Conservation (phyloP, 2,113 vertebrate species). For the Mormyrus iriodes region DNA sequence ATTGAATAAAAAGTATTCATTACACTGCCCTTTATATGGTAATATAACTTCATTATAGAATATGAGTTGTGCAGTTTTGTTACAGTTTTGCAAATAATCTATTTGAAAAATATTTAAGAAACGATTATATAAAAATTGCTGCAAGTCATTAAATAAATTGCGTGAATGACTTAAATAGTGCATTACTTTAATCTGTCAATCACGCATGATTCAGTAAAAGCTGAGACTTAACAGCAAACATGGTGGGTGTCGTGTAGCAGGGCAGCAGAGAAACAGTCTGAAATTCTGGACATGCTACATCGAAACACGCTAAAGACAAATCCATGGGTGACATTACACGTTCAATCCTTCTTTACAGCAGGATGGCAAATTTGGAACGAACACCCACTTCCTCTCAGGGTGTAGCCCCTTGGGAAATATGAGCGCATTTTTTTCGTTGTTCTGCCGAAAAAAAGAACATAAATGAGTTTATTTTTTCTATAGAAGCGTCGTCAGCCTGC, state of each 20-base stretch:
- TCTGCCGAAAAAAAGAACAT: conserved; percentile 45
- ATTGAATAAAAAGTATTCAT: neutral
- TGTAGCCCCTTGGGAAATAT: conserved; percentile 34
- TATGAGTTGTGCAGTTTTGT: neutral
- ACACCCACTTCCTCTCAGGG: neutral
- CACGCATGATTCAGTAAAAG: neutral
- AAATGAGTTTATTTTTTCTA: neutral
- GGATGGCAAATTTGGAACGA: neutral
- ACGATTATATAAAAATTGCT: neutral
- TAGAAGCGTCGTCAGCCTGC: neutral
- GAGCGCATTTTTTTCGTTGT: conserved; percentile 43
- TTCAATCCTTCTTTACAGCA: neutral
- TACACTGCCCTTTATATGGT: neutral
- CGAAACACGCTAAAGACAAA: neutral
- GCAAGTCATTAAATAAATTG: neutral
- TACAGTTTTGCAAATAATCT: neutral
- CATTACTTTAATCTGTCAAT: neutral
- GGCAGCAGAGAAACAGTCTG: neutral
- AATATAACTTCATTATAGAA: neutral
- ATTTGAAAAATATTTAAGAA: neutral
- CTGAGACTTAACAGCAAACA: neutral
- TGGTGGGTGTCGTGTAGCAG: neutral
- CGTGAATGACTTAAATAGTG: neutral
- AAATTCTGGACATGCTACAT: neutral
- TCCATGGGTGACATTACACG: neutral